phyloP scores from a whole-genome alignment of 2,888 invertebrate species.

The Operophtera brumata region DNA sequence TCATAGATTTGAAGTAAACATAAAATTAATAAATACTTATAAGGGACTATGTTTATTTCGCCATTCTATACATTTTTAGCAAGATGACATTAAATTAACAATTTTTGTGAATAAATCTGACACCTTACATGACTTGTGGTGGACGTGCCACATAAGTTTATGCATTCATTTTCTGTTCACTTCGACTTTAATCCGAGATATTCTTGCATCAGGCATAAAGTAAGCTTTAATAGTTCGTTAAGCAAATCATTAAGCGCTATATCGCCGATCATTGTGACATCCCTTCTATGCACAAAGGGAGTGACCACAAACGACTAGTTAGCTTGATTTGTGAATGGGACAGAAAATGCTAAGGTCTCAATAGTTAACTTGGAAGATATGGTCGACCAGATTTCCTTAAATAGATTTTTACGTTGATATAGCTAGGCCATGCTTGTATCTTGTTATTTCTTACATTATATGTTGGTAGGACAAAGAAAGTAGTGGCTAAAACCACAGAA shows the following conservation, averaged over 20 bases:
- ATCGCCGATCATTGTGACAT: constrained; percentile 16
- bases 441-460: too few species aligned
- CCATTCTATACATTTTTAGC: too few species aligned
- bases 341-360: constrained; percentile 14
- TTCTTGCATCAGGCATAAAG: constrained; percentile 9
- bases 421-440: too few species aligned
- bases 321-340: constrained; percentile 51
- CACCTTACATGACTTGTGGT: too few species aligned
- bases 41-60: too few species aligned
- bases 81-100: too few species aligned
- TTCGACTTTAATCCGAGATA: constrained; percentile 12
- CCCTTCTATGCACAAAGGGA: constrained; percentile 18
- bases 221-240: constrained; percentile 13
- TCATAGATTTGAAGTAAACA: too few species aligned
- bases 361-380: background rate
- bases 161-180: constrained; percentile 8
- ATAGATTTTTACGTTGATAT: too few species aligned
- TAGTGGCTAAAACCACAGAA: too few species aligned
- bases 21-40: too few species aligned
- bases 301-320: constrained; percentile 57
- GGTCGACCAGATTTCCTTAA: background rate
- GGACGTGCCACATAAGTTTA: background rate
- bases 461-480: too few species aligned
- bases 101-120: background rate
- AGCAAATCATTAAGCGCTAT: constrained; percentile 13